Evolutionary conservation across 2,113 vertebrate species (phyloP).

Genomic region (Siniperca chuatsi): DNA sequence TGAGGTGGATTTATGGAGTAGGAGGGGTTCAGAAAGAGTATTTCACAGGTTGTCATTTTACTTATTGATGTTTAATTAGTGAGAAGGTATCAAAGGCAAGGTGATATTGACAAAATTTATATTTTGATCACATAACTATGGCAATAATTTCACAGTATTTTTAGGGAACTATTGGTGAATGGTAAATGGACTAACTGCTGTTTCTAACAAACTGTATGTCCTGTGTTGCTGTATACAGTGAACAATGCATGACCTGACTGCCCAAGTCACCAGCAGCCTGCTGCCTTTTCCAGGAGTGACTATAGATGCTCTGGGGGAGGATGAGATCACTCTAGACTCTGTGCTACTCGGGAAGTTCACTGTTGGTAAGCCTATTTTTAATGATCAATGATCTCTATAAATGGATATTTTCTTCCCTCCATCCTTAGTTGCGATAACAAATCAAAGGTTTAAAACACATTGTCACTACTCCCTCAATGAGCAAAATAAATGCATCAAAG

Average conservation of each 20-base stretch:
- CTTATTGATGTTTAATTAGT: not conserved
- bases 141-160: not conserved
- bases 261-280: conserved; percentile 93
- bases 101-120: not conserved
- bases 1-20: conserved; percentile 23
- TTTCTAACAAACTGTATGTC: conserved; percentile 13
- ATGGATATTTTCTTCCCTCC: not conserved
- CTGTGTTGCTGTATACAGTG: conserved; percentile 62
- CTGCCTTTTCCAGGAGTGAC: conserved; percentile 93
- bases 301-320: conserved; percentile 90
- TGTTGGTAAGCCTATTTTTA: conserved; percentile 83
- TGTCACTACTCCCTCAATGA: not conserved
- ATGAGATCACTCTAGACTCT: conserved; percentile 89
- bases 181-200: not conserved
- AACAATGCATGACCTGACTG: conserved; percentile 91
- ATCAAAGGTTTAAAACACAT: not conserved
- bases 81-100: not conserved
- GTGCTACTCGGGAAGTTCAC: conserved; percentile 90
- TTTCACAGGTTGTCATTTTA: conserved; percentile 1
- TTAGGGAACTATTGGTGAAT: not conserved
- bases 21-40: not conserved
- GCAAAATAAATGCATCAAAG: not conserved
- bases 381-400: not conserved
- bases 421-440: not conserved
- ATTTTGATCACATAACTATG: not conserved